Evolutionary conservation across 2,113 vertebrate species (phyloP).

Genomic region (Albula glossodonta): DNA sequence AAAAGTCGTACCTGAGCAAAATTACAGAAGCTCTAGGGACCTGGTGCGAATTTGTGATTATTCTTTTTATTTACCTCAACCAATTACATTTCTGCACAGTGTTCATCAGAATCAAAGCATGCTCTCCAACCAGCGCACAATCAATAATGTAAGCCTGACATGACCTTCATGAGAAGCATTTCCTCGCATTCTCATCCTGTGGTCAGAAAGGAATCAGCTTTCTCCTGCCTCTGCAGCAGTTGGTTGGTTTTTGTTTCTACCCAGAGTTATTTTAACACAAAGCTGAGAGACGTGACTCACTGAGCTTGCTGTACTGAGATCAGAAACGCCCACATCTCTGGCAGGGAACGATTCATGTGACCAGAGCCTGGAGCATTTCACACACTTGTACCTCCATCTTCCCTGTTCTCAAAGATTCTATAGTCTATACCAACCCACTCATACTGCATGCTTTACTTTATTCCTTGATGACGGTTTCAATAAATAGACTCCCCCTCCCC

Average conservation of each 20-base stretch:
- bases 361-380: neutral
- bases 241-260: neutral
- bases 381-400: neutral
- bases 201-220: neutral
- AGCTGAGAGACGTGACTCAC: neutral
- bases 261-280: neutral
- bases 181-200: neutral
- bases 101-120: neutral
- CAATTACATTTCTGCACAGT: neutral
- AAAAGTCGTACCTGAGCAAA: neutral
- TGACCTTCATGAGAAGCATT: neutral
- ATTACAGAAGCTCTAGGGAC: neutral
- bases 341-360: neutral
- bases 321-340: neutral
- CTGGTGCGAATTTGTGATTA: neutral
- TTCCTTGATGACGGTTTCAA: too few species aligned
- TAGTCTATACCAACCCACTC: too few species aligned
- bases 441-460: too few species aligned
- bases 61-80: neutral
- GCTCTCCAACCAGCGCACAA: neutral
- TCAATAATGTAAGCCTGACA: neutral
- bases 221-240: neutral
- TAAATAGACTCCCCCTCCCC: too few species aligned
- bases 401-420: too few species aligned
- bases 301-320: neutral